A percentile compares a stretch with the other conserved stretches of the same genome.
phyloP scores from a whole-genome alignment of 2,797 vertebrate genomes.

The Sebastes steindachneri region DNA sequence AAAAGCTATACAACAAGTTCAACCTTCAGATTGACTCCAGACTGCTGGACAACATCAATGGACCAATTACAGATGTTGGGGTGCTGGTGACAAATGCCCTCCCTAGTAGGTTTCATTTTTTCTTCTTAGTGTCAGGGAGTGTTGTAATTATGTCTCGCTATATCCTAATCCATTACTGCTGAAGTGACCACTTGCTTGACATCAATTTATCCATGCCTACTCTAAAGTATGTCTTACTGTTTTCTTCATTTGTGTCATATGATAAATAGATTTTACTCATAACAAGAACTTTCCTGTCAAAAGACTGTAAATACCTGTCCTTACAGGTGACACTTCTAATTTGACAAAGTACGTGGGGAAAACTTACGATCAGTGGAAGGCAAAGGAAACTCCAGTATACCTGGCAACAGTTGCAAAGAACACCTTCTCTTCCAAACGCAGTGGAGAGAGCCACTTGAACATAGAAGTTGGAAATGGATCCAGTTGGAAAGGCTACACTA shows the following conservation, averaged over 20 bases:
- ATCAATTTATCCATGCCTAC: not conserved
- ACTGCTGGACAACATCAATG: slow-evolving; percentile 48
- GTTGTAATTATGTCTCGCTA: not conserved
- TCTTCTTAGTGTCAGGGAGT: not conserved
- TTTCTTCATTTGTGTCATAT: not conserved
- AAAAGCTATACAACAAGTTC: slow-evolving; percentile 19
- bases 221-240: not conserved
- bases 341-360: slow-evolving; percentile 9
- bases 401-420: slow-evolving; percentile 58
- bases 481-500: slow-evolving; percentile 40
- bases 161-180: not conserved
- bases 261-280: not conserved
- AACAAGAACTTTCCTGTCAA: not conserved
- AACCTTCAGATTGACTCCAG: slow-evolving; percentile 16
- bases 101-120: slow-evolving; percentile 42
- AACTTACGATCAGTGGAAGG: slow-evolving; percentile 62
- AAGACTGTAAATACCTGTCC: not conserved
- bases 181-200: not conserved
- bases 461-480: slow-evolving; percentile 56
- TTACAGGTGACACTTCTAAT: not conserved
- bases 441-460: accelerated
- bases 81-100: slow-evolving; percentile 55
- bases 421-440: not conserved
- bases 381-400: not conserved
- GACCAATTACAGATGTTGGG: slow-evolving; percentile 68